Base-by-base conservation (phyloP, 2,113 vertebrate species). In the Mastomys natalensis region DNA sequence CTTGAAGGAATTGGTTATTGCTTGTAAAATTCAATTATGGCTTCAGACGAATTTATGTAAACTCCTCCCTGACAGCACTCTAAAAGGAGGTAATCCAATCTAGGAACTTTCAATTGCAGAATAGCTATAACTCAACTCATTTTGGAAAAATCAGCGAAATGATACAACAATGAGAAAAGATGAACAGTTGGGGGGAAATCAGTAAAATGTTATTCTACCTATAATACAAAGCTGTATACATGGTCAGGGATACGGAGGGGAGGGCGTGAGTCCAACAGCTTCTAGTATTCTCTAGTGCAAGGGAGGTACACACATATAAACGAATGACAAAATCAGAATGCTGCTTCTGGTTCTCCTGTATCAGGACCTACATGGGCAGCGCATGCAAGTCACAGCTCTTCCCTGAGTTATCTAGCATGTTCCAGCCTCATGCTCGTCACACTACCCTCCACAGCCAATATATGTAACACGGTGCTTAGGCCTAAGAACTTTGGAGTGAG, bases 21-120 rank as follows among this genome's bases (percentile, higher is more conserved):
- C 74, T 96, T 66, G 76, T 86, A 95, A 95, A 89, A 94, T 91
- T 68, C 70, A 68, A 70, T 89, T 74, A 53, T 88, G 45, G 31
- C 66, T 90, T 97, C 85, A 85, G 53, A 13, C 93, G 29, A 74
- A n/a, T 94, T 92, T 95, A 88, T 19, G 40, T 76, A 53, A 76
- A 89, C 88, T 85, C 70, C 21, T 7, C 31, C 8, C 2, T 93
- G 91, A 90, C 0, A 87, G 58, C 48, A 93, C 97, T 90, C 37
- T 51, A 85, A 97, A 87, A 92, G 34, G 29, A 29, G 87, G 26
- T 58, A 34, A 62, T 77, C 82, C 81, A 89, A 81, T 24, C 12
- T 53, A 68, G 26, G 5, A 93, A 91, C 53, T 96, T 96, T 76
- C 73, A 74, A 58, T 4, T 89, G 72, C 34, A 93, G 77, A 85